Evolutionary conservation across 2,113 vertebrate genomes (phyloP).

Genomic region (Grantiella picta): DNA sequence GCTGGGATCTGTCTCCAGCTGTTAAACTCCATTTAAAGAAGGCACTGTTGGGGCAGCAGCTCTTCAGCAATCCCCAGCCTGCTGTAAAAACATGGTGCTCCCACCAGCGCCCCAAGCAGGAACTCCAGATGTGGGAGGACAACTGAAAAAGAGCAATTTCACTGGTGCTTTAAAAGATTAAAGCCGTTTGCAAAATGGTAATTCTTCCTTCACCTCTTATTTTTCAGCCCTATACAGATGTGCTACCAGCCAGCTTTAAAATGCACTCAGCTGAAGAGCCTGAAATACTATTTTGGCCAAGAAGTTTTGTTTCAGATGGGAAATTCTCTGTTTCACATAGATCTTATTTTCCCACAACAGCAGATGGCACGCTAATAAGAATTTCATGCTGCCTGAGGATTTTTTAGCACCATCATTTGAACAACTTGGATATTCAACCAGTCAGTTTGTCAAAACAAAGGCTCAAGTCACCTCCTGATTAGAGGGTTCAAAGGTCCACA

Average conservation of each 20-base stretch:
- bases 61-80: not conserved
- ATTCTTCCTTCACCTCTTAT: not conserved
- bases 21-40: not conserved
- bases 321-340: not conserved
- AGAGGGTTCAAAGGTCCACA: not conserved
- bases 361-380: not conserved
- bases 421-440: not conserved
- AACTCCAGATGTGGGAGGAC: not conserved
- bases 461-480: not conserved
- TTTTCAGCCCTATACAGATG: not conserved
- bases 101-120: not conserved
- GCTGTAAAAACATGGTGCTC: not conserved
- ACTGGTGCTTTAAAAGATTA: not conserved
- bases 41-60: not conserved
- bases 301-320: not conserved
- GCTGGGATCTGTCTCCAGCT: not conserved
- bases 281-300: not conserved
- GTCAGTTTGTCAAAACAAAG: not conserved
- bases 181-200: not conserved
- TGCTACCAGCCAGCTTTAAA: not conserved
- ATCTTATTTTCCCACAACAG: not conserved
- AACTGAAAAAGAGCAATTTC: not conserved
- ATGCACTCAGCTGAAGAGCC: not conserved
- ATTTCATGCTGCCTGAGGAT: not conserved
- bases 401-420: not conserved